Conservation (phyloP, 2,113 vertebrate species). For the Leucosticte australis region DNA sequence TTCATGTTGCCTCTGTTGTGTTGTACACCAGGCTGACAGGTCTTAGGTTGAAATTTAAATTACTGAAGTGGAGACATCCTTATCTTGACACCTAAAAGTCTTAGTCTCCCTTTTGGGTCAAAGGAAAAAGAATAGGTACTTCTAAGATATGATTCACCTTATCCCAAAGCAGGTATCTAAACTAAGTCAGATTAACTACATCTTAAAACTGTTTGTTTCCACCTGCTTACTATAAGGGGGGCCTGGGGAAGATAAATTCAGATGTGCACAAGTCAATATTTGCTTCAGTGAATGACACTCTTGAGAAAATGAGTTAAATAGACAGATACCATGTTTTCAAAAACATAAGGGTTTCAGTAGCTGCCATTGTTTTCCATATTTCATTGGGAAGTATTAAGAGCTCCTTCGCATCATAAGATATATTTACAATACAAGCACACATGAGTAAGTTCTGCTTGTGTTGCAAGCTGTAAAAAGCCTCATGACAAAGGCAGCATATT, state of each 20-base stretch:
- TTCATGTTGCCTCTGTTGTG: not conserved
- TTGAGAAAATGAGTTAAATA: not conserved
- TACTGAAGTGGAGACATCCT: not conserved
- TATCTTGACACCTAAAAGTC: not conserved
- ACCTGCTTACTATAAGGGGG: not conserved
- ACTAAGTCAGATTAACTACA: not conserved
- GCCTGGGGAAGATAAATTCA: not conserved
- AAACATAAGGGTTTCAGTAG: not conserved
- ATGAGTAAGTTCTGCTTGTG: not conserved
- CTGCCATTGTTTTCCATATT: not conserved
- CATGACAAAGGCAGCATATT: not conserved
- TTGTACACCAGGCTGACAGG: not conserved
- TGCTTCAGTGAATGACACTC: not conserved
- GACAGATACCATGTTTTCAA: not conserved
- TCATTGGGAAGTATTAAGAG: not conserved
- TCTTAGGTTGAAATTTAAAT: not conserved
- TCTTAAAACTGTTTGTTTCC: not conserved
- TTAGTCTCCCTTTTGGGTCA: not conserved
- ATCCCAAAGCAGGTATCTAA: not conserved
- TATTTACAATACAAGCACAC: not conserved
- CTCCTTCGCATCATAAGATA: not conserved
- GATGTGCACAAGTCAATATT: not conserved
- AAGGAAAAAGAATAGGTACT: not conserved
- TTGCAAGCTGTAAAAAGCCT: slow-evolving; percentile 2
- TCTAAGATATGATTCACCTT: not conserved